Evolutionary conservation across 53 echinoderm and acorn worm genomes (phyloP).

Genomic region (Zoroaster sp.): DNA sequence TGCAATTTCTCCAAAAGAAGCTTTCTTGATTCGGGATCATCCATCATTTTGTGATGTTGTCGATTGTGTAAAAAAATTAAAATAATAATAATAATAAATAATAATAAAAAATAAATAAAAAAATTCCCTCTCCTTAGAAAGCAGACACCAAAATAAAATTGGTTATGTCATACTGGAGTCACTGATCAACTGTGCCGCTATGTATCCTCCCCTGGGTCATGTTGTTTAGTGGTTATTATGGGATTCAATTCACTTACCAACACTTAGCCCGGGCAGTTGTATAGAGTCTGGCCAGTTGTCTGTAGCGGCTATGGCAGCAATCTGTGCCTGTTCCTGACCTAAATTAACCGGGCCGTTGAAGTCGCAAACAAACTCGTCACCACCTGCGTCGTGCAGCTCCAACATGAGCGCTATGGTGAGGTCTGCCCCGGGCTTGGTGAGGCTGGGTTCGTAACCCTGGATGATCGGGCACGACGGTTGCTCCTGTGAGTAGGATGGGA

Average conservation of each 20-base stretch:
- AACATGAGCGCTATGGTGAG: neutral
- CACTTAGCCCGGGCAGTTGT: neutral
- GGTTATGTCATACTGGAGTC: too few species aligned
- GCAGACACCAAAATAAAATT: too few species aligned
- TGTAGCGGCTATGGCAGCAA: neutral
- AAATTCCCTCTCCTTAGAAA: too few species aligned
- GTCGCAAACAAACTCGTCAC: neutral
- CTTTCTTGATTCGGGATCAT: neutral
- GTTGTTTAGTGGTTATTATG: neutral
- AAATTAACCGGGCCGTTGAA: neutral
- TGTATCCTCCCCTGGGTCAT: too few species aligned
- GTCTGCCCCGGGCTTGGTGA: slow-evolving; percentile 11
- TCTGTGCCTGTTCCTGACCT: neutral
- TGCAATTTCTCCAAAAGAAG: neutral
- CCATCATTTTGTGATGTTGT: neutral
- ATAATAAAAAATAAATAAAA: too few species aligned
- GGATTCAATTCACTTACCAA: neutral
- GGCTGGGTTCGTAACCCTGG: neutral
- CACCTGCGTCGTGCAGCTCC: neutral
- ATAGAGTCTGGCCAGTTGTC: slow-evolving; percentile 8
- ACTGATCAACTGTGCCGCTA: neutral
- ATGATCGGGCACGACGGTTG: neutral
- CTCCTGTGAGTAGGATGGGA: neutral
- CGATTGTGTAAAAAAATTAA: too few species aligned
- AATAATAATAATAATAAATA: too few species aligned